phyloP scores from a whole-genome alignment of 2,888 invertebrate genomes.

The Aradus depressus region DNA sequence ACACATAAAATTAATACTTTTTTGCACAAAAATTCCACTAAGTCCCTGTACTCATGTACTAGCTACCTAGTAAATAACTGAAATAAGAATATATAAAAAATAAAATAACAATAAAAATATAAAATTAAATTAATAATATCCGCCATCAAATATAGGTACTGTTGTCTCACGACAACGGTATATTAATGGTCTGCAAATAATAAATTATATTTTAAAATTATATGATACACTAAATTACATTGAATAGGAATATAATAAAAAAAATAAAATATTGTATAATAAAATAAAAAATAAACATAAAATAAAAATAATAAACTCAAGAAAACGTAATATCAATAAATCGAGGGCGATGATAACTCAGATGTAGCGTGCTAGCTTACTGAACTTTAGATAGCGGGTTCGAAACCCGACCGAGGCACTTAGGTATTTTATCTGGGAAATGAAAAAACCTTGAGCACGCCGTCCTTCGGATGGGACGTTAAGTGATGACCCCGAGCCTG shows the following conservation, averaged over 20 bases:
- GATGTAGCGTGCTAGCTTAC: too few species aligned
- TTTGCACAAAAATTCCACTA: constrained; percentile 7
- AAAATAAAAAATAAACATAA: background rate
- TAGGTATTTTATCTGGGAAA: too few species aligned
- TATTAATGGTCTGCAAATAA: constrained; percentile 19
- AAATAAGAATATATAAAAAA: background rate
- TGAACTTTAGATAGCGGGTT: too few species aligned
- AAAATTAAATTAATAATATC: background rate
- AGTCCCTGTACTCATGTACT: constrained; percentile 16
- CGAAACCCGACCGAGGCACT: too few species aligned
- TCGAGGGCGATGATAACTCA: too few species aligned
- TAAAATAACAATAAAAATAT: background rate
- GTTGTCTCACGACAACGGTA: constrained; percentile 16
- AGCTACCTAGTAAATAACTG: constrained; percentile 3
- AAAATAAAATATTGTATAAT: background rate
- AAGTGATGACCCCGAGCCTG: too few species aligned
- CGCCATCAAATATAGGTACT: constrained; percentile 16
- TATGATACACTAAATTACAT: background rate
- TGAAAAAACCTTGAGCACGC: too few species aligned
- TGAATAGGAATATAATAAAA: background rate
- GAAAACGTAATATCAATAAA: too few species aligned
- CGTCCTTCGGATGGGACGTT: too few species aligned
- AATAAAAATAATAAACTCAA: background rate
- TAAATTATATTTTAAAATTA: constrained; percentile 3
- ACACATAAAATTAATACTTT: background rate